Evolutionary conservation across 2,797 vertebrate genomes (phyloP).

Genomic region (Oryzias dopingdopingensis): DNA sequence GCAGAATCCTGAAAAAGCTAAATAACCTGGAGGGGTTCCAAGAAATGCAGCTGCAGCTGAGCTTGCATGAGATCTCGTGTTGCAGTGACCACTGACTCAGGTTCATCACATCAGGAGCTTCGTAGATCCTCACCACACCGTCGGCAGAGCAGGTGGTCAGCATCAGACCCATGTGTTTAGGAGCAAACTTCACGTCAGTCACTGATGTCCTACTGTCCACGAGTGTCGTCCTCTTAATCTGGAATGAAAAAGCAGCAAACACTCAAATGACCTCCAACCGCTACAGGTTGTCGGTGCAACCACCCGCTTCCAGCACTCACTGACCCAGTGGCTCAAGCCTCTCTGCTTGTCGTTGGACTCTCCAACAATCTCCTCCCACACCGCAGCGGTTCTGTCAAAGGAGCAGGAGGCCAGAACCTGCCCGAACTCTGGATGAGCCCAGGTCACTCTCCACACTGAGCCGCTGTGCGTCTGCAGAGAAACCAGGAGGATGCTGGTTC

Average conservation of each 20-base stretch:
- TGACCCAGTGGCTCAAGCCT: conserved; percentile 96
- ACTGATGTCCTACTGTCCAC: conserved; percentile 98
- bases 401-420: conserved; percentile 97
- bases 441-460: conserved; percentile 97
- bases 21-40: conserved; percentile 97
- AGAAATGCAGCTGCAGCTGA: conserved; percentile 98
- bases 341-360: conserved; percentile 98
- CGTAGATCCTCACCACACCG: conserved; percentile 94
- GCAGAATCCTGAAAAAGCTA: background rate
- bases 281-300: too few species aligned
- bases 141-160: conserved; percentile 95
- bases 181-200: conserved; percentile 97
- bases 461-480: conserved; percentile 89
- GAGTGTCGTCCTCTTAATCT: conserved; percentile 97
- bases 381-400: conserved; percentile 95
- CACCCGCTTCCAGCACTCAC: conserved; percentile 25
- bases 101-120: conserved; percentile 98
- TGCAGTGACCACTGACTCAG: conserved; percentile 98
- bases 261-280: conserved; percentile 1
- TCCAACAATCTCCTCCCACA: conserved; percentile 99
- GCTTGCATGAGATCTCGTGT: conserved; percentile 96
- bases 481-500: background rate
- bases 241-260: background rate
- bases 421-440: conserved; percentile 98
- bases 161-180: conserved; percentile 98